Base-by-base conservation (phyloP, 2,113 vertebrate genomes). In the Ageneiosus marmoratus region DNA sequence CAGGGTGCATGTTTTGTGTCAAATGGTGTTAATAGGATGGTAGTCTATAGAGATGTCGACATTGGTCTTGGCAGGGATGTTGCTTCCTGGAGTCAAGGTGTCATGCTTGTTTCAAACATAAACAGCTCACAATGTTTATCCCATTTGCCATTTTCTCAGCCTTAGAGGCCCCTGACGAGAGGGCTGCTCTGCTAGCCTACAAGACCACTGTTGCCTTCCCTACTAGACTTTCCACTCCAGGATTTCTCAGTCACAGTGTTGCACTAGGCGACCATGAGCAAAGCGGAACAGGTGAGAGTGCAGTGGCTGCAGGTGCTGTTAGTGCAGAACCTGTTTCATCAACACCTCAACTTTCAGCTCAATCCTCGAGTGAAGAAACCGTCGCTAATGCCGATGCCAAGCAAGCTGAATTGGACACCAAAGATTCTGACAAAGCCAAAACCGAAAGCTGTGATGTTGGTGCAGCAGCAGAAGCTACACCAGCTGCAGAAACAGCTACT, bases 131-230 rank as follows among this genome's bases (percentile, higher is more conserved):
- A 46, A 6, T 76, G 55, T 85, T 82, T 91, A 84, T 90, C 70
- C 84, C 85, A 78, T 91, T 89, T 90, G 80, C 86, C 77, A n/a
- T 90, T 91, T 91, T 88, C 84, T 91, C 86, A 92, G 90, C 90
- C 88, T 86, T 88, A 89, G 88, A 90, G 46, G 85, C 80, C 84
- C 86, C 88, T 78, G 92, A 91, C 48, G 91, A 91, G 63, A 90
- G 92, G 85, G 86, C 89, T 51, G 15, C 88, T 70, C 87, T 92
- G 67, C 85, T 94, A 37, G 84, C 91, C 91, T 90, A 90, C 92
- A 94, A 92, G 92, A 92, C 92, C 22, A 8, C 85, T n/a, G 91
- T 93, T 84, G 80, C 85, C 90, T 94, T 93, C 85, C 92, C 93
- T 58, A 86, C 89, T 86, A 93, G 84, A 69, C 82, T 92, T 88